Conservation (phyloP, 1,140 invertebrate species). For the Callitettix versicolor region DNA sequence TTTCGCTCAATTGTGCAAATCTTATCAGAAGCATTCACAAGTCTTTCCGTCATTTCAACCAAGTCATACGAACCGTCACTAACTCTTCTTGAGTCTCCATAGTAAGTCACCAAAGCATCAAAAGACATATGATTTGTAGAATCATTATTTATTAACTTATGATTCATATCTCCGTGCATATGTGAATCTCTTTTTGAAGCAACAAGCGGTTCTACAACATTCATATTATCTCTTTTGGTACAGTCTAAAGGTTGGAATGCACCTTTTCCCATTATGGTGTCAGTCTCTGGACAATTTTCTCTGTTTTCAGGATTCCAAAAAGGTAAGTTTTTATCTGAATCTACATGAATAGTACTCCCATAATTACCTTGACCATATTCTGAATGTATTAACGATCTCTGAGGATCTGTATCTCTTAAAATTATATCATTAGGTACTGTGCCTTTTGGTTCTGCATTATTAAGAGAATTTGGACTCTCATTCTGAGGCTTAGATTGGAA, state of each 20-base stretch:
- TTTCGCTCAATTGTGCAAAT: no score
- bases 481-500: neutral
- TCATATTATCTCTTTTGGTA: constrained; percentile 7
- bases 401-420: neutral
- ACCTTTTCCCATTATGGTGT: constrained; percentile 1
- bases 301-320: constrained; percentile 2
- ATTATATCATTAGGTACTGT: neutral
- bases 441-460: neutral
- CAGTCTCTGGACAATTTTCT: neutral
- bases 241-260: constrained; percentile 9
- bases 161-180: neutral
- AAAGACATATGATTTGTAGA: neutral
- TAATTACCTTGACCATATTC: neutral
- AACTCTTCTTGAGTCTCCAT: neutral
- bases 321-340: neutral
- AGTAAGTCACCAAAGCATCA: constrained; percentile 2
- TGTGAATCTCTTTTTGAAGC: neutral
- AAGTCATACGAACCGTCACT: neutral
- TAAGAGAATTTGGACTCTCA: neutral
- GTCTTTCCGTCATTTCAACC: constrained; percentile 2
- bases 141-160: constrained; percentile 1
- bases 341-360: neutral
- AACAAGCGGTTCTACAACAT: no score
- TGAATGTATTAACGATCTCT: neutral
- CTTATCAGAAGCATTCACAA: constrained; percentile 4